A percentile compares a stretch with the other conserved stretches of the same genome.
Evolutionary conservation across 2,113 vertebrate species (phyloP).

Genomic region (Myxocyprinus asiaticus): DNA sequence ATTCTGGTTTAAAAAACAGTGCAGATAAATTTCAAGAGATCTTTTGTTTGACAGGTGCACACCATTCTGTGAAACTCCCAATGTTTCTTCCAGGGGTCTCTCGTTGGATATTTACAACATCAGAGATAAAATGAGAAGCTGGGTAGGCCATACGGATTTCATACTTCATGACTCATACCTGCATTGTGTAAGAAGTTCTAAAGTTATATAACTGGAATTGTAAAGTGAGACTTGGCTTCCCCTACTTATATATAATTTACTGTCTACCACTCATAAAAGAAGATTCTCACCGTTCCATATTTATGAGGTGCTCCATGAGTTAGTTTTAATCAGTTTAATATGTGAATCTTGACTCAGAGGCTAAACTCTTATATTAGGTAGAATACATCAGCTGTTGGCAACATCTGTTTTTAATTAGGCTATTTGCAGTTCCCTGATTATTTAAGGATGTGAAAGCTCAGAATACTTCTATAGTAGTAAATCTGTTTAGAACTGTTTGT

Average conservation of each 20-base stretch:
- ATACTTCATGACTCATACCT: background rate
- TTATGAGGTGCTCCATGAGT: conserved; percentile 7
- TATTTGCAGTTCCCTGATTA: background rate
- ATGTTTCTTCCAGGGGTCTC: conserved; percentile 17
- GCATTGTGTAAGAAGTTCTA: conserved; percentile 2
- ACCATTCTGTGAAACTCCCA: background rate
- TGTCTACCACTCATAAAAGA: conserved; percentile 22
- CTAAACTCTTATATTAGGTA: background rate
- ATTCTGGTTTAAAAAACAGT: background rate
- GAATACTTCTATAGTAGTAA: too few species aligned
- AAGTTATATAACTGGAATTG: conserved; percentile 1
- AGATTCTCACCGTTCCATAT: background rate
- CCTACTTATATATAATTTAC: background rate
- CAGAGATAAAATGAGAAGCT: conserved; percentile 10
- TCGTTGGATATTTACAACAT: conserved; percentile 8
- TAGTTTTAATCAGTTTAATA: conserved; percentile 11
- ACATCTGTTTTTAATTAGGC: background rate
- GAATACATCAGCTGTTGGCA: background rate
- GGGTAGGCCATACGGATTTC: conserved; percentile 7
- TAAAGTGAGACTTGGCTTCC: conserved; percentile 11
- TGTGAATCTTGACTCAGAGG: conserved; percentile 11
- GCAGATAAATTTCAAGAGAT: background rate
- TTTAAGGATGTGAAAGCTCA: too few species aligned
- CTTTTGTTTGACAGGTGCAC: conserved; percentile 14
- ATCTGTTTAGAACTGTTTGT: too few species aligned